Percentiles rank a stretch among this genome's conserved stretches.
These are phyloP conservation scores for Oncorhynchus keta DNA, from an alignment of 2,113 vertebrate genomes.

Conservation along the genomic window DNA sequence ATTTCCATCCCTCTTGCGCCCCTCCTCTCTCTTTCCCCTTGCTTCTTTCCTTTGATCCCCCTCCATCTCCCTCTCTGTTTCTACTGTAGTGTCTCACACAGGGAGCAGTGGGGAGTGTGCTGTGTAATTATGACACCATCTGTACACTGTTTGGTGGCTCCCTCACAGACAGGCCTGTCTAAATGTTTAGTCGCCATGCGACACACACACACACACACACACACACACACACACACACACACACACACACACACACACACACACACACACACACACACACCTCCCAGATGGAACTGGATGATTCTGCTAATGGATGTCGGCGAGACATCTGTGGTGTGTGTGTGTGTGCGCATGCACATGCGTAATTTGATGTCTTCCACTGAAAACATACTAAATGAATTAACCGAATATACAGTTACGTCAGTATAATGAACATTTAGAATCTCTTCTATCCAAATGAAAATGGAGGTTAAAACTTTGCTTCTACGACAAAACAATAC, in stretches of 20 bases:
- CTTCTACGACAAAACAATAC: too few relatives aligned
- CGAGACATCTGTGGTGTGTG: constrained; percentile 18
- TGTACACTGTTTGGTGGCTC: constrained; percentile 34
- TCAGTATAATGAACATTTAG: neutral
- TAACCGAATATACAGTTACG: neutral
- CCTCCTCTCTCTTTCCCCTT: neutral
- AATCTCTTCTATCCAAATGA: too few relatives aligned
- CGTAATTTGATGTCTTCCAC: neutral
- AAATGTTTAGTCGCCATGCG: constrained; percentile 50
- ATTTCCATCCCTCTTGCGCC: neutral
- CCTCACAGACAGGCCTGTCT: constrained; percentile 48
- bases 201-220: constrained; percentile 32
- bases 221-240: neutral
- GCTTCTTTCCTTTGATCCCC: constrained; percentile 14
- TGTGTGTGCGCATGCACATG: neutral
- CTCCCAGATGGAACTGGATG: constrained; percentile 59
- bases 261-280: constrained; percentile 16
- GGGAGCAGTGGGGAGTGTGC: constrained; percentile 36
- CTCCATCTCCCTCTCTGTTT: neutral
- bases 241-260: constrained; percentile 19
- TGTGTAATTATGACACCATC: constrained; percentile 62
- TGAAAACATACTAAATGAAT: neutral
- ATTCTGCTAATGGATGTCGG: constrained; percentile 52
- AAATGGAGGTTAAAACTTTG: too few relatives aligned
- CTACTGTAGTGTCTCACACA: constrained; percentile 12